These are phyloP conservation scores for Crotalus tigris DNA, from an alignment of 2,113 vertebrate genomes.

Conservation along the genomic window DNA sequence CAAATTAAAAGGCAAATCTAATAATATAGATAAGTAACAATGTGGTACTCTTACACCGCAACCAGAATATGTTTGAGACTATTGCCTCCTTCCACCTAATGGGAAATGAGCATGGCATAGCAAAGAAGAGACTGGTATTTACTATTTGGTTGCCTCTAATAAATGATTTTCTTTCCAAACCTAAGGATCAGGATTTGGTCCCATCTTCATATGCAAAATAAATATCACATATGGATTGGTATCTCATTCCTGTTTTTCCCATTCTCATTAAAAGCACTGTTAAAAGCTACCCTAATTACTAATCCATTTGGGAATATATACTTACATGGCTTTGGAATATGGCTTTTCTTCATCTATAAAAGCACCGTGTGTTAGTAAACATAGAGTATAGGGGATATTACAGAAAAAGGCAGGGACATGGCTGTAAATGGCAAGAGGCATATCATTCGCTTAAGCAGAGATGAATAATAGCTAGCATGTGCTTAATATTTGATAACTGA, in stretches of 20 bases:
- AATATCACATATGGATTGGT: background rate
- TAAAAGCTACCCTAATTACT: background rate
- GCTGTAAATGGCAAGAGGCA: background rate
- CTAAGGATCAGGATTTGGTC: background rate
- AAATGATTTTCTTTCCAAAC: background rate
- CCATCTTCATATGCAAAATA: background rate
- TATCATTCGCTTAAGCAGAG: background rate
- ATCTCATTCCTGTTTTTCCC: background rate
- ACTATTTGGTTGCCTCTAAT: background rate
- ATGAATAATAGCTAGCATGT: background rate
- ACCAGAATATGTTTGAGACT: background rate
- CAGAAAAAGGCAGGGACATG: background rate
- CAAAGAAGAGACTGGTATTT: background rate
- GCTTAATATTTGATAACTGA: background rate
- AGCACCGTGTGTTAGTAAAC: background rate
- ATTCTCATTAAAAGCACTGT: background rate
- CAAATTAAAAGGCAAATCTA: background rate
- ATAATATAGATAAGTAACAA: background rate
- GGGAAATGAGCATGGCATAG: background rate
- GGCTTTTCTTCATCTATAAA: background rate
- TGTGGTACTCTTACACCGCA: background rate
- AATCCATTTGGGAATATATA: background rate
- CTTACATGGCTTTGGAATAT: background rate
- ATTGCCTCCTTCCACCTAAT: background rate
- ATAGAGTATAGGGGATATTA: background rate